These are phyloP conservation scores for Nesoenas mayeri DNA, from an alignment of 2,113 vertebrate genomes.

Conservation along the genomic window DNA sequence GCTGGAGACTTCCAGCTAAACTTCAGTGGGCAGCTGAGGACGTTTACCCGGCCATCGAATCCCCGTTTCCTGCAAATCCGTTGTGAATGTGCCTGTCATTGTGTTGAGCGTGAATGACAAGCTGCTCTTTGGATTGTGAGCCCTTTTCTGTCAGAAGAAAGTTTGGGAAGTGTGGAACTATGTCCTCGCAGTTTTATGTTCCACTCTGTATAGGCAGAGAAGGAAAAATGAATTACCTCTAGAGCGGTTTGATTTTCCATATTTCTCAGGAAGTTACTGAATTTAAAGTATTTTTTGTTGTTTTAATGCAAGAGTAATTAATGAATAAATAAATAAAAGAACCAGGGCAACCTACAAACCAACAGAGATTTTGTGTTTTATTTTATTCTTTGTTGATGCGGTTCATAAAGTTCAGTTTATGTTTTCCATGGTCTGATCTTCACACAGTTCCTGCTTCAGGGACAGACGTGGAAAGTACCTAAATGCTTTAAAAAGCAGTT, in stretches of 20 bases:
- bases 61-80: fast-evolving
- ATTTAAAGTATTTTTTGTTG: conserved; percentile 13
- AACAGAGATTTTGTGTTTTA: conserved; percentile 25
- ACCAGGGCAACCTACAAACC: neutral
- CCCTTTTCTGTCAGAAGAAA: neutral
- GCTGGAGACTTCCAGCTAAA: neutral
- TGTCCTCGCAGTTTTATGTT: neutral
- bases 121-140: neutral
- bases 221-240: neutral
- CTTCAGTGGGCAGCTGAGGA: neutral
- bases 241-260: neutral
- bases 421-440: conserved; percentile 14
- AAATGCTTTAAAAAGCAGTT: conserved; percentile 29
- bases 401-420: conserved; percentile 63
- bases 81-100: neutral
- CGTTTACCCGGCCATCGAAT: neutral
- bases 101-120: neutral
- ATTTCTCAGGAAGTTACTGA: conserved; percentile 27
- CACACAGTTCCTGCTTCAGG: conserved; percentile 29
- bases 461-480: conserved; percentile 66
- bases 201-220: neutral
- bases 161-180: neutral
- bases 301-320: neutral
- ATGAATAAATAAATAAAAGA: conserved; percentile 28
- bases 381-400: conserved; percentile 49